Percentiles rank a stretch among this genome's conserved stretches.
Conservation (phyloP, 2,113 vertebrate genomes). For the Anolis sagrei region DNA sequence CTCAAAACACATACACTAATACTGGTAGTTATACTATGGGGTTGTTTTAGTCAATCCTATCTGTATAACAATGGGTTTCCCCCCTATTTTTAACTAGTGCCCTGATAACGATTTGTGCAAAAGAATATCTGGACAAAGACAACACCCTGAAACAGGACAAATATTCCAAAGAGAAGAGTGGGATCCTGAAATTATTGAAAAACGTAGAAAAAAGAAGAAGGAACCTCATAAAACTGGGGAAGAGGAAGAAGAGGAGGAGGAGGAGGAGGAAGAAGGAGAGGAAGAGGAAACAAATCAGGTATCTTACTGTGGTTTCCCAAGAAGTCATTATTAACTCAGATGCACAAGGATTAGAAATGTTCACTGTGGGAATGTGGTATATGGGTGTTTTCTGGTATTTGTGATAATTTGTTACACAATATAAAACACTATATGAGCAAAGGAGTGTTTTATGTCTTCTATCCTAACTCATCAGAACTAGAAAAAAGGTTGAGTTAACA, state of each 20-base stretch:
- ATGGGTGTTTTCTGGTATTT: too few relatives aligned
- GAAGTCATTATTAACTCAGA: background rate
- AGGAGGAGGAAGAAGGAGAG: conserved; percentile 67
- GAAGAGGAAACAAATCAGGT: conserved; percentile 74
- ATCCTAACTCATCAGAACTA: too few relatives aligned
- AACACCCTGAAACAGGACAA: conserved; percentile 79
- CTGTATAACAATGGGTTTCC: background rate
- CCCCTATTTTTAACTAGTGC: conserved; percentile 78
- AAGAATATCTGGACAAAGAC: conserved; percentile 85
- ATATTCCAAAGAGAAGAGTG: conserved; percentile 81
- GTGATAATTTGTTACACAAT: too few relatives aligned
- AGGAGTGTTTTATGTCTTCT: too few relatives aligned
- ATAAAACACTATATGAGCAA: too few relatives aligned
- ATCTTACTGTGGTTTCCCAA: conserved; percentile 31
- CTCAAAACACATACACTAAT: background rate
- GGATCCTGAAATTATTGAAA: conserved; percentile 74
- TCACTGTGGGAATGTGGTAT: too few relatives aligned
- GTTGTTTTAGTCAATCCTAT: background rate
- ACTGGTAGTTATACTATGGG: background rate
- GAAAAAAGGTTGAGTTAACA: too few relatives aligned
- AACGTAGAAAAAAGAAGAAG: conserved; percentile 65
- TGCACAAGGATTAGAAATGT: too few relatives aligned
- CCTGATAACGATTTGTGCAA: conserved; percentile 85
- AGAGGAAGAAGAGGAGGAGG: conserved; percentile 66
- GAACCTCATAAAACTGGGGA: conserved; percentile 64